These are phyloP conservation scores for Clarias platycephalus DNA, from an alignment of 2,797 vertebrate genomes.

Conservation along the genomic window DNA sequence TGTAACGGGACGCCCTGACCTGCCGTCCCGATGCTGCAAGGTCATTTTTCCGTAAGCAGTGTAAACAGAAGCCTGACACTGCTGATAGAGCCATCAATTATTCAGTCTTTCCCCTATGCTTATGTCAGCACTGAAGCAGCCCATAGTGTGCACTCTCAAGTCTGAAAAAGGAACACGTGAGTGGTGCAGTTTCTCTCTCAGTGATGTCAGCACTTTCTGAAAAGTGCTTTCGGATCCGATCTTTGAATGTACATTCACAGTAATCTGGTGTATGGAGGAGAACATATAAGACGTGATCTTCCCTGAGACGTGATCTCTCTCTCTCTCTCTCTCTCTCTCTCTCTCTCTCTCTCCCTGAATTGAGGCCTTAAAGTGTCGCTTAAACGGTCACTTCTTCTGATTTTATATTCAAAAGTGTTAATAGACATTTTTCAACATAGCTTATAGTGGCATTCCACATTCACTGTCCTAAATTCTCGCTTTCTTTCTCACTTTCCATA, in stretches of 20 bases:
- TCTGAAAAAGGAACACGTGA: slow-evolving; percentile 53
- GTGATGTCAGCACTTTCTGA: slow-evolving; percentile 28
- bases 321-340: background rate
- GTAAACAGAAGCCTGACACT: slow-evolving; percentile 51
- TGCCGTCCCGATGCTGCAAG: slow-evolving; percentile 50
- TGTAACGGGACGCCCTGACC: slow-evolving; percentile 47
- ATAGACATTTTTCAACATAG: background rate
- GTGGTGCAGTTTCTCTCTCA: background rate
- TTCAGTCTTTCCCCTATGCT: slow-evolving; percentile 64
- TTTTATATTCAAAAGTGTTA: background rate
- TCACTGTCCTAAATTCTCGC: slow-evolving; percentile 3
- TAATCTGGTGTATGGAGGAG: background rate
- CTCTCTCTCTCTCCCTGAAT: background rate
- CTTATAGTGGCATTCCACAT: background rate
- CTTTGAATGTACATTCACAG: background rate
- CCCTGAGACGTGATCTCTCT: too few species aligned
- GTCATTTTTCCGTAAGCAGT: slow-evolving; percentile 55
- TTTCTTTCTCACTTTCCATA: background rate
- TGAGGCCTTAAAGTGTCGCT: background rate
- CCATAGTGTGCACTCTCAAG: slow-evolving; percentile 33
- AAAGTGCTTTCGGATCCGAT: background rate
- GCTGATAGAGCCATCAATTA: slow-evolving; percentile 65
- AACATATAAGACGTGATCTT: background rate
- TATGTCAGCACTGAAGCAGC: slow-evolving; percentile 62
- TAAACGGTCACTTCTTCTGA: background rate